Percentiles rank a stretch among this genome's conserved stretches.
phyloP scores from a whole-genome alignment of 2,797 vertebrate species.

The Spatula versicolor region DNA sequence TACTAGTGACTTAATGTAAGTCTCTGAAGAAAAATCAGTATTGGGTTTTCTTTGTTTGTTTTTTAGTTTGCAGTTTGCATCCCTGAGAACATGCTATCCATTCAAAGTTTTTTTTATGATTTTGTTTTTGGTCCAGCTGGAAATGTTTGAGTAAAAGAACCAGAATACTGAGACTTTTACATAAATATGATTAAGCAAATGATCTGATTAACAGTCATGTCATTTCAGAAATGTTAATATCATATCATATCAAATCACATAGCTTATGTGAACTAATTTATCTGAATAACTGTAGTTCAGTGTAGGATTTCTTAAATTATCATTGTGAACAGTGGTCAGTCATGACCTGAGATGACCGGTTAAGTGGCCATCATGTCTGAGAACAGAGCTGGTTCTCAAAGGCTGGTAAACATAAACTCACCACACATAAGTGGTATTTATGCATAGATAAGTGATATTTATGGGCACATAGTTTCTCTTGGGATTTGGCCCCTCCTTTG shows the following conservation, averaged over 20 bases:
- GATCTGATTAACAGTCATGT: background rate
- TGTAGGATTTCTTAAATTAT: slow-evolving; percentile 8
- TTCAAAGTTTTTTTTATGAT: background rate
- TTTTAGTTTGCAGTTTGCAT: slow-evolving; percentile 18
- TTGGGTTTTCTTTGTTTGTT: background rate
- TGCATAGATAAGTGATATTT: background rate
- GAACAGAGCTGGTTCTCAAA: slow-evolving; percentile 18
- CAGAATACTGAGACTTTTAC: background rate
- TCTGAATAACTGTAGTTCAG: background rate
- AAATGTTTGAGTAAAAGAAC: slow-evolving; percentile 14
- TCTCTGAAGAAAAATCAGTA: slow-evolving; percentile 43
- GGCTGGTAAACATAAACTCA: slow-evolving; percentile 18
- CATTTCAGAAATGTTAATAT: slow-evolving; percentile 11
- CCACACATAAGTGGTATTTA: background rate
- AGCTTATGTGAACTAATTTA: slow-evolving; percentile 1
- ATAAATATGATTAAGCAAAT: background rate
- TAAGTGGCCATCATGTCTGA: slow-evolving; percentile 26
- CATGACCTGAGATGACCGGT: slow-evolving; percentile 13
- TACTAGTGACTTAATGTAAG: slow-evolving; percentile 32
- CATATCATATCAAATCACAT: background rate
- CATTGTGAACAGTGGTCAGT: slow-evolving; percentile 13
- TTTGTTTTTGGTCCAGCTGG: slow-evolving; percentile 16
- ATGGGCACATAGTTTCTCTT: background rate
- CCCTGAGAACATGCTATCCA: background rate
- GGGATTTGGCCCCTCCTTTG: background rate